These are phyloP conservation scores for Eupithecia vulgata DNA, from an alignment of 2,888 invertebrate species.

Conservation along the genomic window DNA sequence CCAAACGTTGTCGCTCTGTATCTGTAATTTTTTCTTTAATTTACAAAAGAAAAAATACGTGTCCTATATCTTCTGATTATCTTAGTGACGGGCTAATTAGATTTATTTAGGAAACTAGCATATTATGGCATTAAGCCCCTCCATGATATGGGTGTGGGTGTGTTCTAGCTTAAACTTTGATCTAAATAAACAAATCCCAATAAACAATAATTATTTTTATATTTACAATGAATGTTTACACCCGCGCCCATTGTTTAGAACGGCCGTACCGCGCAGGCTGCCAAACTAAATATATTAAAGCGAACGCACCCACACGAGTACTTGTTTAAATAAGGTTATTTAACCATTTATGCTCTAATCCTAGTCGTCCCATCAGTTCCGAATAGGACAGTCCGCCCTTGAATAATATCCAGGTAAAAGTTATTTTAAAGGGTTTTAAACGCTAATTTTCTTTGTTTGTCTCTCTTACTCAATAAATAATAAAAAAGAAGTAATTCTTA, in stretches of 20 bases:
- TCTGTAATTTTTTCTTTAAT: no score
- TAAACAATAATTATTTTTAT: background rate
- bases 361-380: background rate
- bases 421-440: background rate
- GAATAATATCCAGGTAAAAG: background rate
- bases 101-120: no score
- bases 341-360: background rate
- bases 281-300: slow-evolving; percentile 17
- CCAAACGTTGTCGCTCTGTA: no score
- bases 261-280: slow-evolving; percentile 53
- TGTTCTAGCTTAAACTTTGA: slow-evolving; percentile 25
- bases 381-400: background rate
- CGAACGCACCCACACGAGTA: slow-evolving; percentile 63
- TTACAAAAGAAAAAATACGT: no score
- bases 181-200: slow-evolving; percentile 4
- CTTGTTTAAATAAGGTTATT: slow-evolving; percentile 17
- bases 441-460: background rate
- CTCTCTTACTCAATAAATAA: background rate
- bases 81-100: no score
- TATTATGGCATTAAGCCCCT: background rate
- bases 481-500: background rate
- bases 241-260: slow-evolving; percentile 64
- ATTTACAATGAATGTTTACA: slow-evolving; percentile 35
- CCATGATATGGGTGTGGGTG: slow-evolving; percentile 64
- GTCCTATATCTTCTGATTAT: no score